phyloP scores from a whole-genome alignment of 92 coral and sea anemone species.

The Epizoanthus illoricatus region DNA sequence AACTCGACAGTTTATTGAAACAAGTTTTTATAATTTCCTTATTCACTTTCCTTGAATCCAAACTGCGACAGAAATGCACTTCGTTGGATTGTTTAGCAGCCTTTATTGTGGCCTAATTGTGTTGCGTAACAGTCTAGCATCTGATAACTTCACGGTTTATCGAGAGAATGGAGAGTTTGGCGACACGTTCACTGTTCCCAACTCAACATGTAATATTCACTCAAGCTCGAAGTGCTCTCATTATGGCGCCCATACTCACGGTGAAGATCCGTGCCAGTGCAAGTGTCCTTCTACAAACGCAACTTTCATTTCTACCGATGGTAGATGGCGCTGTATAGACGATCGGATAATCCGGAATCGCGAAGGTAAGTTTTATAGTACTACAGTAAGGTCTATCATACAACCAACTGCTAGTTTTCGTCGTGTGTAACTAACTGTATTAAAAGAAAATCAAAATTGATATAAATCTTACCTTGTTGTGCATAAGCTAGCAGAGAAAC shows the following conservation, averaged over 20 bases:
- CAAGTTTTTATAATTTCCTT: no score
- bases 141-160: not conserved
- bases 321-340: not conserved
- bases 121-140: not conserved
- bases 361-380: conserved; percentile 3
- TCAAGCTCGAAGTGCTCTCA: not conserved
- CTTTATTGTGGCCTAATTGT: not conserved
- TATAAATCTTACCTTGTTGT: no score
- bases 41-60: no score
- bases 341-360: not conserved
- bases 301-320: not conserved
- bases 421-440: no score
- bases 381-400: not conserved
- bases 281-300: conserved; percentile 1
- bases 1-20: no score
- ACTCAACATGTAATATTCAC: not conserved
- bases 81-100: not conserved
- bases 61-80: not conserved
- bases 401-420: no score
- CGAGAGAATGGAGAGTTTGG: not conserved
- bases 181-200: conserved; percentile 10
- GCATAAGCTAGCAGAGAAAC: no score
- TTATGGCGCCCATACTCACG: not conserved
- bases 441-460: no score
- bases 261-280: conserved; percentile 6